Evolutionary conservation across 2,888 invertebrate species (phyloP), one percentile per base, ranked within the genome.

Genomic region (Actias luna): DNA sequence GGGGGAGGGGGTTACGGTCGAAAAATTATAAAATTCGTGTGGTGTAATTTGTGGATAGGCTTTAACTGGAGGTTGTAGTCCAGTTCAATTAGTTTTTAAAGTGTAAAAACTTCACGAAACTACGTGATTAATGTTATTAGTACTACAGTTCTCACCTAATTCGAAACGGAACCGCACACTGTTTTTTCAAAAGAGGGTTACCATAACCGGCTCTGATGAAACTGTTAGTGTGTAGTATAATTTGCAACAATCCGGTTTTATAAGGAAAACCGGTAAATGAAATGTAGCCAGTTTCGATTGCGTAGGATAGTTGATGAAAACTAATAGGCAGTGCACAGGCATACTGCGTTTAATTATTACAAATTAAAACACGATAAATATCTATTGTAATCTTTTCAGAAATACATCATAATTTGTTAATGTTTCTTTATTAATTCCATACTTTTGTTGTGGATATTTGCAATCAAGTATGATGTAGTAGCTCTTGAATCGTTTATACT

Each of bases 251-350:
- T 22, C 55, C 55, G 27, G 55, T 55, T 29, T 55, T 55, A 29
- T 29, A 55, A 55, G 55, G 29, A 55, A 55, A 55, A 55, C 55
- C 55, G 55, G 55, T 55, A 50, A 50, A 50, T 50, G 25, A 50
- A 50, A 50, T 50, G 46, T 50, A 50, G 25, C 46, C 12, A 12
- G 46, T 50, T 22, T 12, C 10, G 25, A 50, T 25, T 25, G 46
- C 46, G 46, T 50, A 50, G 46, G 46, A n/a, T n/a, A 50, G 46
- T 50, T 25, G 46, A 16, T 25, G 3, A 25, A 42, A 42, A 50
- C 14, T 50, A 46, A 46, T 25, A 50, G 10, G 46, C 4, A 50
- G 22, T 16, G 46, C 25, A 50, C 25, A 25, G 46, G 46, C 46
- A 25, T 50, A 50, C 46, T 50, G 22, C 46, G 46, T 50, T 50